Evolutionary conservation across 1,140 invertebrate genomes (phyloP).

Genomic region (Lepidurus arcticus): DNA sequence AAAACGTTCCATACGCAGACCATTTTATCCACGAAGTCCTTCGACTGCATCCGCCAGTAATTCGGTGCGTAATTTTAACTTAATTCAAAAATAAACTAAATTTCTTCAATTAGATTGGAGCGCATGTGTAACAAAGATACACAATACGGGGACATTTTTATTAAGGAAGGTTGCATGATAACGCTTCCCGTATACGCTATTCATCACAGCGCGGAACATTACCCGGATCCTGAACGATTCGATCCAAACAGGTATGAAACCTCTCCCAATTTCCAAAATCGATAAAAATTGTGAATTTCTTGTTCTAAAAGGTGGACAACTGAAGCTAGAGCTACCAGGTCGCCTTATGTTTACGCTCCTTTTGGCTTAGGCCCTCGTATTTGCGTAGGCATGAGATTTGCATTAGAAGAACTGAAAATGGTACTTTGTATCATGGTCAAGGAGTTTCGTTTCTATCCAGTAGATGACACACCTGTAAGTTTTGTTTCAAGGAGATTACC

Average conservation of each 20-base stretch:
- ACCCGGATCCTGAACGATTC: constrained; percentile 55
- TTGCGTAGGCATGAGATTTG: constrained; percentile 52
- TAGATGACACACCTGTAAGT: constrained; percentile 29
- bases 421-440: constrained; percentile 31
- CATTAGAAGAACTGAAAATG: constrained; percentile 42
- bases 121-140: constrained; percentile 36
- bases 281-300: neutral
- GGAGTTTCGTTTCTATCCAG: constrained; percentile 29
- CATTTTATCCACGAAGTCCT: constrained; percentile 50
- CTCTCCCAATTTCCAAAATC: neutral
- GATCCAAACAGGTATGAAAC: constrained; percentile 54
- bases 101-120: constrained; percentile 32
- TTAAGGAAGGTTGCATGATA: constrained; percentile 52
- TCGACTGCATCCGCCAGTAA: constrained; percentile 51
- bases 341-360: constrained; percentile 50
- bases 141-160: constrained; percentile 40
- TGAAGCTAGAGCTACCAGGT: constrained; percentile 44
- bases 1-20: constrained; percentile 51
- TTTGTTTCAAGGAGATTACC: no score
- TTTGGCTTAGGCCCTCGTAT: constrained; percentile 55
- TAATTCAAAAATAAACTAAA: neutral
- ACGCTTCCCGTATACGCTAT: constrained; percentile 56
- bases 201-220: constrained; percentile 56
- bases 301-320: constrained; percentile 16
- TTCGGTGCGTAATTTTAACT: neutral